Base-by-base conservation (phyloP, 30 jellyfish, hydroid and myxozoan species). In the Morbakka virulenta region DNA sequence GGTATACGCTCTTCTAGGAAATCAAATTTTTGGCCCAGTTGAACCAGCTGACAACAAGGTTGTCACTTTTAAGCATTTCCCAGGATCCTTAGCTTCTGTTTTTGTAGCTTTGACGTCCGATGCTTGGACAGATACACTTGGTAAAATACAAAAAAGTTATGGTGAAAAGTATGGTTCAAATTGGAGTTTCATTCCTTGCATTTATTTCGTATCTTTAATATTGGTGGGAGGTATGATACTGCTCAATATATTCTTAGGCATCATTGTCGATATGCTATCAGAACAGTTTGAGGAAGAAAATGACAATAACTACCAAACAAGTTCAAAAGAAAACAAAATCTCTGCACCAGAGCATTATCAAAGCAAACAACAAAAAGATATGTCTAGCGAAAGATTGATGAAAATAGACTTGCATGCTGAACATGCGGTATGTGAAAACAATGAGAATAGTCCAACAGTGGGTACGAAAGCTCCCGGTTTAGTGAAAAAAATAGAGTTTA, bases 201-300 rank as follows among this genome's bases (percentile, higher is more conserved):
- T 73, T 0, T 89, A 48, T 82, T 82, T 89, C 67, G 34, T 83
- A 0, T 82, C 97, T 4, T 83, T 82, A 35, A 84, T 89, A 6
- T 76, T 89, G 28, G 36, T 89, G 64, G 97, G 94, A 11, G 77
- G 77, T 62, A 76, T 89, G 52, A 76, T 82, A 1, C 87, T 89
- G 29, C 67, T 89, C 86, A 89, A 89, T 48, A 69, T 89, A 4
- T 89, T 89, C 66, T 95, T 89, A 53, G 97, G 97, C 48, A 89
- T 89, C 48, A 70, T 89, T 76, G 95, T 89, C 6, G 97, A 89
- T 35, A 83, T 80, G 36, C 33, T 89, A 67, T 75, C 95, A 23
- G 61, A 76, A 1, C 89, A 82, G 22, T 32, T 83, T 29, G n/a
- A n/a, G n/a, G n/a, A n/a, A n/a, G n/a, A n/a, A n/a, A n/a, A n/a